These are phyloP conservation scores for Ellobium chinense DNA, from an alignment of 2,888 invertebrate species.

Conservation along the genomic window DNA sequence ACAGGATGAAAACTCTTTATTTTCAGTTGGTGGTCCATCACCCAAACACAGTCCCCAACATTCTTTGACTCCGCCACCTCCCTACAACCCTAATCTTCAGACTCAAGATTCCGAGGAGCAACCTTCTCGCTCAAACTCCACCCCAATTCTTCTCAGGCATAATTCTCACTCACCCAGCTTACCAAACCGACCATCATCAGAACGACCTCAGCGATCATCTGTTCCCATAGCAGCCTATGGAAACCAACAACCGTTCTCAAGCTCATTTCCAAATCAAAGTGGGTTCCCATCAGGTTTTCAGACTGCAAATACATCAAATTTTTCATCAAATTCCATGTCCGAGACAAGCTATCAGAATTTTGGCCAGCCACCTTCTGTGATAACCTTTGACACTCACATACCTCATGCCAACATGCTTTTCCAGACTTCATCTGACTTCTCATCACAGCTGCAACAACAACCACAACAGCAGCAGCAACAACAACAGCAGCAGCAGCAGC, in stretches of 20 bases:
- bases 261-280: conserved; percentile 22
- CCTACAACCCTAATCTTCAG: background rate
- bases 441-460: conserved; percentile 37
- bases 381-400: conserved; percentile 1
- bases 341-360: background rate
- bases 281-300: conserved; percentile 7
- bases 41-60: background rate
- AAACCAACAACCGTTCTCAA: background rate
- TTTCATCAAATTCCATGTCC: background rate
- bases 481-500: conserved; percentile 10
- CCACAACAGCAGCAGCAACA: conserved; percentile 37
- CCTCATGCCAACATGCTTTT: conserved; percentile 22
- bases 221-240: background rate
- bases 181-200: background rate
- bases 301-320: background rate
- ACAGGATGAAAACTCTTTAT: conserved; percentile 11
- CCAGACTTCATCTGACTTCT: conserved; percentile 24
- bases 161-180: conserved; percentile 18
- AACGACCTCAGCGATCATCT: conserved; percentile 2
- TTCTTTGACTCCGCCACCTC: conserved; percentile 13
- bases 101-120: conserved; percentile 10
- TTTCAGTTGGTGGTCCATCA: background rate
- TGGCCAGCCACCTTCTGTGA: background rate
- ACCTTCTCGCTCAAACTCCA: conserved; percentile 14
- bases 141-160: conserved; percentile 18